These are phyloP conservation scores for Mandrillus leucophaeus DNA, from an alignment of 2,113 vertebrate species.

Conservation along the genomic window DNA sequence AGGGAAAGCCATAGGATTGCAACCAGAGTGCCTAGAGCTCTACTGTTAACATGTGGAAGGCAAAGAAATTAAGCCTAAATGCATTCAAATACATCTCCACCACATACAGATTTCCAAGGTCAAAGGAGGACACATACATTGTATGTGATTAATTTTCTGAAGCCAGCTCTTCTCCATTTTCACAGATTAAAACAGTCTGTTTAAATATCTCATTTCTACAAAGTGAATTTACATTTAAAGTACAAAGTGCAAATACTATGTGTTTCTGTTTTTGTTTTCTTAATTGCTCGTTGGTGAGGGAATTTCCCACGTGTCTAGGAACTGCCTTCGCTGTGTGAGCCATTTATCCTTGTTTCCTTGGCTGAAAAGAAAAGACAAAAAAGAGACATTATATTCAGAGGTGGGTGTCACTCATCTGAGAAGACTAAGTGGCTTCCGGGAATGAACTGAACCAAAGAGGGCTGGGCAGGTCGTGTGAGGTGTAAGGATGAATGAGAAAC, in stretches of 20 bases:
- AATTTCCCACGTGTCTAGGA: conserved; percentile 81
- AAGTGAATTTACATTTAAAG: conserved; percentile 99
- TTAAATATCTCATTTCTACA: conserved; percentile 98
- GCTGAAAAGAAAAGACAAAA: conserved; percentile 82
- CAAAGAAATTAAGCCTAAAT: conserved; percentile 81
- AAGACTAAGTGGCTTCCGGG: accelerated
- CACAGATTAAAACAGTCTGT: conserved; percentile 94
- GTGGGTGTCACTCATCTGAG: accelerated
- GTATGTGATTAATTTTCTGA: conserved; percentile 92
- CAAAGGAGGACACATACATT: conserved; percentile 94
- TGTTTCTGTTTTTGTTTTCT: conserved; percentile 88
- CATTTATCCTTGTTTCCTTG: conserved; percentile 94
- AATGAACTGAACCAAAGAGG: accelerated
- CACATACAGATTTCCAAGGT: conserved; percentile 85
- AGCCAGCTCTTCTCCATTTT: conserved; percentile 90
- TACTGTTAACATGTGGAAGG: conserved; percentile 71
- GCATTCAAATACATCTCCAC: conserved; percentile 88
- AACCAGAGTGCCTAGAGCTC: conserved; percentile 52
- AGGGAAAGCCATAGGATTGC: accelerated
- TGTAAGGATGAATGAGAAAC: accelerated
- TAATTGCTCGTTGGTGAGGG: conserved; percentile 91
- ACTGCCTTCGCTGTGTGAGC: conserved; percentile 59
- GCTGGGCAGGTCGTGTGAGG: too few species aligned
- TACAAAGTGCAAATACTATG: conserved; percentile 99
- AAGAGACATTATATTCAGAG: not conserved